phyloP scores from a whole-genome alignment of 2,888 invertebrate genomes.

The Clitarchus hookeri region DNA sequence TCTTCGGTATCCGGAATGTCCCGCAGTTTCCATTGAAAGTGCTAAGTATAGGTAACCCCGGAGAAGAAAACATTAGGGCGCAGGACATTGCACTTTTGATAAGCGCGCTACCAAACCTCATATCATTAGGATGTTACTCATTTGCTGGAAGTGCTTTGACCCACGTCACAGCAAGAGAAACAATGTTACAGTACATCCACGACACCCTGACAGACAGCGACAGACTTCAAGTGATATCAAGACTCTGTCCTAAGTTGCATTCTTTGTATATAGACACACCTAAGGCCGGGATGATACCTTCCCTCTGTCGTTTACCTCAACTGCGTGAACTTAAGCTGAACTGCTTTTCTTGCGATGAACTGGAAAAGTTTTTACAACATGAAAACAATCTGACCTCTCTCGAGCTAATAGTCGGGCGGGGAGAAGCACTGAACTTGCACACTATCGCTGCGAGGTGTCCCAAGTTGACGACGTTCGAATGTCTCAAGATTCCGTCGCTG shows the following conservation, averaged over 20 bases:
- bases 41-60: slow-evolving; percentile 30
- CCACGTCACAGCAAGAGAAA: not conserved
- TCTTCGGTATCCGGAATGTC: not conserved
- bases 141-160: slow-evolving; percentile 30
- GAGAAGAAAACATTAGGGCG: slow-evolving; percentile 23
- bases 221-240: not conserved
- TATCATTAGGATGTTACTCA: slow-evolving; percentile 31
- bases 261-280: slow-evolving; percentile 11
- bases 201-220: not conserved
- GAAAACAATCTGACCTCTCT: not conserved
- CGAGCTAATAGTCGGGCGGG: not conserved
- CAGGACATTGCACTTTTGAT: slow-evolving; percentile 27
- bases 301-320: not conserved
- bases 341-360: not conserved
- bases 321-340: not conserved
- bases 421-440: not conserved
- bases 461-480: not conserved
- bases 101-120: slow-evolving; percentile 26
- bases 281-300: not conserved
- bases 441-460: slow-evolving; percentile 2
- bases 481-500: not conserved
- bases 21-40: slow-evolving; percentile 2
- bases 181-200: slow-evolving; percentile 1
- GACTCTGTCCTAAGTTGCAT: not conserved
- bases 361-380: not conserved